Base-by-base conservation (phyloP, 2,797 vertebrate species). In the Furcifer pardalis region DNA sequence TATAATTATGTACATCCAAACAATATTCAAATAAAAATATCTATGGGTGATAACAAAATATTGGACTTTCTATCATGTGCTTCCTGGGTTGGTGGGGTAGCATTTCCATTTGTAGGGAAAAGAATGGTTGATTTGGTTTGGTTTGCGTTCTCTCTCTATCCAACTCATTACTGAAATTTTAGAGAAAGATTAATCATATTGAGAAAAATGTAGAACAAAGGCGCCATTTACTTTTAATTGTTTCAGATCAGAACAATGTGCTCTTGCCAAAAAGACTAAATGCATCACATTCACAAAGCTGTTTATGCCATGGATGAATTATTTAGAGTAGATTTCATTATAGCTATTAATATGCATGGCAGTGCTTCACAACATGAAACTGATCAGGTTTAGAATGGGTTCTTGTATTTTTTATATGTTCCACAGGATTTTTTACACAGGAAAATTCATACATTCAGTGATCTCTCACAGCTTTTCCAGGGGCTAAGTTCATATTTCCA, bases 311-410 rank as follows among this genome's bases (percentile, higher is more conserved):
- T 65, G 75, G 62, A n/a, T 91, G 86, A 92, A 89, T 93, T 92
- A 90, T 92, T 91, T 91, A 77, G 83, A 80, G 77, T 85, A 89
- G 87, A 66, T 89, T 94, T 92, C 85, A 89, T 91, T 92, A 83
- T 86, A 35, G 80, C 73, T 78, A 89, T 93, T 92, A 93, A 93
- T 91, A 92, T 93, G 90, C 80, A 87, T 87, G 84, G 76, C 62
- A 76, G 7, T 78, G 69, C 83, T 82, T 66, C 87, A 77, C 86
- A 82, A 88, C 89, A 85, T 65, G 79, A 92, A 92, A 89, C 32
- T 46, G 79, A 92, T 91, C 81, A 86, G 89, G 77, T n/a, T 88
- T 89, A 49, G 66, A 80, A 84, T 89, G 82, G 83, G 89, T 84
- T 0, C 88, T 88, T 17, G 68, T 78, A 0, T 88, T 87, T 23